Conservation (phyloP, 2,113 vertebrate species). For the Shinisaurus crocodilurus region DNA sequence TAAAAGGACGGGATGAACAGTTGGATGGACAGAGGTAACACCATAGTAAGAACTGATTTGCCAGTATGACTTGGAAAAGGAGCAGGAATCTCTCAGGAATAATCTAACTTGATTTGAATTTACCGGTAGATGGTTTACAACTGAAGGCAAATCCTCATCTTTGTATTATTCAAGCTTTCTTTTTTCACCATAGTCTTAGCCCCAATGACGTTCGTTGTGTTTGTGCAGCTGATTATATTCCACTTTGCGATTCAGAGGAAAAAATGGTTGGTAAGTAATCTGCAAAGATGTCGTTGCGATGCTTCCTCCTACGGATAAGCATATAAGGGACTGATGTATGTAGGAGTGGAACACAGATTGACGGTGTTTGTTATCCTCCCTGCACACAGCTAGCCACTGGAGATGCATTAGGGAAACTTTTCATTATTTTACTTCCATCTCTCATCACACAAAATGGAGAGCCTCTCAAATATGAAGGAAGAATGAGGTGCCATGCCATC, state of each 20-base stretch:
- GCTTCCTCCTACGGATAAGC: background rate
- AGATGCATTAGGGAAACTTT: background rate
- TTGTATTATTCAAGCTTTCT: background rate
- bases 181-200: slow-evolving; percentile 59
- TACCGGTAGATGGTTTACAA: background rate
- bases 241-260: slow-evolving; percentile 56
- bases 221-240: slow-evolving; percentile 58
- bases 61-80: background rate
- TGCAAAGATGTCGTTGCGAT: background rate
- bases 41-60: background rate
- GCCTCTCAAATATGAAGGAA: background rate
- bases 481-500: background rate
- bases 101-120: background rate
- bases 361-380: background rate
- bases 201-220: slow-evolving; percentile 43
- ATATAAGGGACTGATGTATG: background rate
- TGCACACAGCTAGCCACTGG: no score
- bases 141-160: background rate
- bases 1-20: background rate
- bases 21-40: background rate
- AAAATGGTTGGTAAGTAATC: slow-evolving; percentile 68
- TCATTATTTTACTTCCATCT: no score
- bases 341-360: background rate
- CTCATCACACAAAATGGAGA: background rate
- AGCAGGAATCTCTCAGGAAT: background rate